A percentile compares a stretch with the other conserved stretches of the same genome.
Evolutionary conservation across 2,888 invertebrate species (phyloP).

Genomic region (Anthoptus insignis): DNA sequence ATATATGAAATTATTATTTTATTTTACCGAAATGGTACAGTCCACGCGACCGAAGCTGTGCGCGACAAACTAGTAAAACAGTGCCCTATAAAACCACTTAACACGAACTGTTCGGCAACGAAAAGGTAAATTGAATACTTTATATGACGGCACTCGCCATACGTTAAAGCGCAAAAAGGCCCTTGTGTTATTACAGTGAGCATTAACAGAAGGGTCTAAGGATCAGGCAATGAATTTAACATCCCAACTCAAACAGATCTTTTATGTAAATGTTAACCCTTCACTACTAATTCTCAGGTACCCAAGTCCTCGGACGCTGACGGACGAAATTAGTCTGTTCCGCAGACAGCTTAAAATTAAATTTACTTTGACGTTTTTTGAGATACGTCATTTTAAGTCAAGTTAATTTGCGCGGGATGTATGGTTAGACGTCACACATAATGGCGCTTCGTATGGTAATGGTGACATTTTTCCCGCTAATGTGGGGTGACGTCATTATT

Average conservation of each 20-base stretch:
- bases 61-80: neutral
- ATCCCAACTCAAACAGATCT: constrained; percentile 15
- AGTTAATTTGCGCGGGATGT: constrained; percentile 14
- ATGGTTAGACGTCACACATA: neutral
- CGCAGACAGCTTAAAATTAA: neutral
- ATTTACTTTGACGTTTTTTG: neutral
- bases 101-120: neutral
- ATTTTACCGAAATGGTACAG: too few species aligned
- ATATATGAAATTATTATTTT: too few species aligned
- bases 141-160: constrained; percentile 10
- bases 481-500: constrained; percentile 8
- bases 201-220: constrained; percentile 25
- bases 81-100: neutral
- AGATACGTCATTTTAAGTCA: constrained; percentile 7
- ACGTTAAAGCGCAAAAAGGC: neutral
- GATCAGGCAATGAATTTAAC: constrained; percentile 32
- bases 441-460: constrained; percentile 8
- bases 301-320: neutral
- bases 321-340: neutral
- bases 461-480: constrained; percentile 11
- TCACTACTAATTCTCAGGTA: constrained; percentile 10
- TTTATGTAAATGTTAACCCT: constrained; percentile 23
- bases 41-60: too few species aligned
- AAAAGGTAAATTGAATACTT: constrained; percentile 3
- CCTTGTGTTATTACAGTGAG: constrained; percentile 16